Evolutionary conservation across 1,140 invertebrate genomes (phyloP), one percentile per base, ranked within the genome.

Genomic region (Musca domestica): DNA sequence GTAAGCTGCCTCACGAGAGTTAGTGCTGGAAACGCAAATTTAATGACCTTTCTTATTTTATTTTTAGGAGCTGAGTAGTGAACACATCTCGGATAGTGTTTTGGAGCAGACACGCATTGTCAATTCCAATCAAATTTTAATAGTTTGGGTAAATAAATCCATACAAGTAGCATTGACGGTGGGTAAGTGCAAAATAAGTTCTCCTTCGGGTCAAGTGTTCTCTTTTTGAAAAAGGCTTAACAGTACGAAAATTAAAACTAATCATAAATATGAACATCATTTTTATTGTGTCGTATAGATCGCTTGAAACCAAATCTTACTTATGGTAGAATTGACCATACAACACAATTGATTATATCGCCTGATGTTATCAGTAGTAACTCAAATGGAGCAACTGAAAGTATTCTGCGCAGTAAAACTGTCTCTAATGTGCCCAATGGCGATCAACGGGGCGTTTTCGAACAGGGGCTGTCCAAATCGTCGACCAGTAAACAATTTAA

Each of bases 111-210:
- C 84, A 5, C 77, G 81, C 41, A 80, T 85, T 69, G 77, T 85
- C 1, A 81, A 83, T 67, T 73, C 75, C 3, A 73, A 80, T 14
- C 83, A 86, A 73, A 83, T 83, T 56, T 67, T 85, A 19, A 71
- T 84, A 6, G 82, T 86, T 69, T 86, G 85, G 85, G 77, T 85
- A 58, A 84, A 83, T 70, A 83, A 81, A 71, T 83, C 81, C 46
- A 77, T 85, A 68, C 76, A 81, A 71, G 81, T 86, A 47, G 80
- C 76, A 27, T 74, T 85, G 54, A 77, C 76, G 76, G 81, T 86
- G 61, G 83, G 85, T 85, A 82, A 81, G 79, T 65, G 30, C 10
- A 30, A 30, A 30, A 30, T 3, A 30, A 30, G 27, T 30, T 9
- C 3, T 4, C 27, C 27, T 30, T 30, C n/a, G n/a, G 27, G 3